These are phyloP conservation scores for Brachionus asplanchnoidis DNA, from an alignment of 1,140 invertebrate species.

Conservation along the genomic window DNA sequence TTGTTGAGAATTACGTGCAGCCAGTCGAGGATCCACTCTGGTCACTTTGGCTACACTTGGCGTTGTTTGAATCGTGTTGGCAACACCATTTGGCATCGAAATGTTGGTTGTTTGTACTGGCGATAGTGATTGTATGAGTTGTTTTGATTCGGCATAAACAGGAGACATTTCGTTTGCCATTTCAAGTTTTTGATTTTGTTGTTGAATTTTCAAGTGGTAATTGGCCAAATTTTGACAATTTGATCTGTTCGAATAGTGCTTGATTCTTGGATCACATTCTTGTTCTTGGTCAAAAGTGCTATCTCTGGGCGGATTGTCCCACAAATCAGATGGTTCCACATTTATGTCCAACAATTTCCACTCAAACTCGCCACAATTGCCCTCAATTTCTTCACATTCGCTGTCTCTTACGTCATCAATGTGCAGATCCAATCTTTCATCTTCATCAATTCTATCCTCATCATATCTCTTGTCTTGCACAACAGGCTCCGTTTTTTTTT, in stretches of 20 bases:
- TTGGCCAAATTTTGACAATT: slow-evolving; percentile 22
- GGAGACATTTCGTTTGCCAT: neutral
- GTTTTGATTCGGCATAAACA: neutral
- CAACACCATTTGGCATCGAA: neutral
- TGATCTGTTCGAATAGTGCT: slow-evolving; percentile 29
- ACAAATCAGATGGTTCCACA: neutral
- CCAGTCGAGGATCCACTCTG: neutral
- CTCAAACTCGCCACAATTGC: neutral
- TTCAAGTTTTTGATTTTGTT: slow-evolving; percentile 15
- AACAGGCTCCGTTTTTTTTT: neutral
- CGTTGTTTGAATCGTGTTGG: neutral
- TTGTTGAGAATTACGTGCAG: neutral
- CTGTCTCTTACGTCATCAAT: neutral
- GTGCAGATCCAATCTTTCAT: neutral
- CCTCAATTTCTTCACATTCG: slow-evolving; percentile 10
- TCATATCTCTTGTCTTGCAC: neutral
- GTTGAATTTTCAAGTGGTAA: slow-evolving; percentile 24
- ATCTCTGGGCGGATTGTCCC: slow-evolving; percentile 5
- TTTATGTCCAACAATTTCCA: slow-evolving; percentile 14
- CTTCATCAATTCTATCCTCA: neutral
- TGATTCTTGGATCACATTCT: slow-evolving; percentile 23
- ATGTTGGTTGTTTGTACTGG: neutral
- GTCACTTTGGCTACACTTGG: neutral
- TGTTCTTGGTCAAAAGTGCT: neutral
- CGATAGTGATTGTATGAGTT: neutral